phyloP scores from a whole-genome alignment of 2,888 invertebrate genomes.

The Conistra vaccinii region DNA sequence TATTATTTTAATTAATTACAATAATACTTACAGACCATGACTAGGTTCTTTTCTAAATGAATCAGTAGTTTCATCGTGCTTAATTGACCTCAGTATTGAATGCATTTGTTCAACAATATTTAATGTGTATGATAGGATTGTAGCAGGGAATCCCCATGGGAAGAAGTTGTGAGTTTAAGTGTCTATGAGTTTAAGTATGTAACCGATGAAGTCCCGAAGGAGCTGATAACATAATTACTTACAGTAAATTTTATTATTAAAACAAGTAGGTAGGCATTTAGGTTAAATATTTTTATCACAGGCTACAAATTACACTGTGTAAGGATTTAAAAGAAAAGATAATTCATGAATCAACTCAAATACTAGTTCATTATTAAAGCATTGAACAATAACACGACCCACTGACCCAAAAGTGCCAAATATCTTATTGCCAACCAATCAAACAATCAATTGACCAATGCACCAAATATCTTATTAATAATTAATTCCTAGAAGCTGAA shows the following conservation, averaged over 20 bases:
- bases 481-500: not conserved
- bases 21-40: not conserved
- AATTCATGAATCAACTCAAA: too few species aligned
- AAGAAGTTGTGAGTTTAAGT: too few species aligned
- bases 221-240: not conserved
- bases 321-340: not conserved
- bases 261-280: not conserved
- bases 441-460: too few species aligned
- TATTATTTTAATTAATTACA: not conserved
- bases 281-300: too few species aligned
- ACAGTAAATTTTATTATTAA: not conserved
- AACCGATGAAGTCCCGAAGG: too few species aligned
- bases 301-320: not conserved
- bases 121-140: not conserved
- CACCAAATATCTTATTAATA: not conserved
- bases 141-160: too few species aligned
- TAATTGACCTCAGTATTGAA: not conserved
- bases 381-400: too few species aligned
- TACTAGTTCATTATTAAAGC: too few species aligned
- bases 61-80: not conserved
- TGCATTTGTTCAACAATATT: not conserved
- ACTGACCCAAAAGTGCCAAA: too few species aligned
- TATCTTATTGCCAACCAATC: too few species aligned
- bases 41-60: not conserved
- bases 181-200: too few species aligned